A percentile compares a stretch with the other conserved stretches of the same genome.
These are phyloP conservation scores for Hucho hucho DNA, from an alignment of 2,113 vertebrate species.

Conservation along the genomic window DNA sequence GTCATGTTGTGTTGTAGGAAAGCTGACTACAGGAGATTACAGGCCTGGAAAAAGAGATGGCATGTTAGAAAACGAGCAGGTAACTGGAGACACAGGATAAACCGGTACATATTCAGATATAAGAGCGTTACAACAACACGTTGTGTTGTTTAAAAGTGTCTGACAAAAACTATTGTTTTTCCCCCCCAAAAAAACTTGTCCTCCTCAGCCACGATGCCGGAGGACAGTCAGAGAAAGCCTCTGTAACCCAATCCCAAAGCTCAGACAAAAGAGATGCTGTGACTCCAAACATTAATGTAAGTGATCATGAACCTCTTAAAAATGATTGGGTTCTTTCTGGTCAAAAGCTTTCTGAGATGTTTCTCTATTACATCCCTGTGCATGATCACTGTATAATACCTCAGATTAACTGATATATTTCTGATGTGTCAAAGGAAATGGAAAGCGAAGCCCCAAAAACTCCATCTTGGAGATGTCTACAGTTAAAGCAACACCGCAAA, in stretches of 20 bases:
- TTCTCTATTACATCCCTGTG: not conserved
- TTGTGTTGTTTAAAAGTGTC: too few relatives aligned
- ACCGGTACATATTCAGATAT: conserved; percentile 33
- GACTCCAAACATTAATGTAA: conserved; percentile 30
- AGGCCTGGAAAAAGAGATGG: conserved; percentile 48
- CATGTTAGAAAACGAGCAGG: conserved; percentile 34
- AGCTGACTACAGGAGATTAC: conserved; percentile 45
- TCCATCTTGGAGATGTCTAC: not conserved
- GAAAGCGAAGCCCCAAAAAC: not conserved
- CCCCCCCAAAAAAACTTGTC: not conserved
- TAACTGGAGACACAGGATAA: conserved; percentile 26
- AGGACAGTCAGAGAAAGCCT: conserved; percentile 23
- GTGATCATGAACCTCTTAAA: conserved; percentile 9
- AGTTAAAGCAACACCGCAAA: not conserved
- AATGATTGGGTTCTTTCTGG: too few relatives aligned
- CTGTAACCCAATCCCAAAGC: conserved; percentile 23
- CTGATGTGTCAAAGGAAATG: too few relatives aligned
- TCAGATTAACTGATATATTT: too few relatives aligned
- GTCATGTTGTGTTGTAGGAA: conserved; percentile 41
- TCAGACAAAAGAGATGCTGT: conserved; percentile 4
- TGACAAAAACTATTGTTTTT: too few relatives aligned
- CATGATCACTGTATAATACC: not conserved
- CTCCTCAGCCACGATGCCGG: conserved; percentile 30
- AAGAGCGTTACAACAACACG: too few relatives aligned
- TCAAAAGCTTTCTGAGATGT: too few relatives aligned